These are phyloP conservation scores for Drosophila kikkawai DNA, from an alignment of 1,140 invertebrate species.

Conservation along the genomic window DNA sequence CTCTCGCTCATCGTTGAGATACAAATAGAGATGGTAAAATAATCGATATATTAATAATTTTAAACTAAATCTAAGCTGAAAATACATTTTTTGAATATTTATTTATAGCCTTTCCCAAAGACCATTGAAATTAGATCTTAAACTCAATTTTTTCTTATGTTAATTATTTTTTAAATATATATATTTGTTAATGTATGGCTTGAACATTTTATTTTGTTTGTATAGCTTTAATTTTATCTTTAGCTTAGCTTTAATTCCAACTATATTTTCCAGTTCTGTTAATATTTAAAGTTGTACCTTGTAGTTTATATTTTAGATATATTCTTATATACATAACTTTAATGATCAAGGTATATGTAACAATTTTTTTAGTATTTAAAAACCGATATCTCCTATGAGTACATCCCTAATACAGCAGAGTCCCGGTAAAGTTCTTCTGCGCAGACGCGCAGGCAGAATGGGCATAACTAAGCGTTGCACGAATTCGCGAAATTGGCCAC, in stretches of 20 bases:
- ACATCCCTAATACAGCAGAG: conserved; percentile 9
- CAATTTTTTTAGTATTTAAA: background rate
- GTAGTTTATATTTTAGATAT: background rate
- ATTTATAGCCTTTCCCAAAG: too few relatives aligned
- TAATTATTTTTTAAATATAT: too few relatives aligned
- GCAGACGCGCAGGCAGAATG: conserved; percentile 55
- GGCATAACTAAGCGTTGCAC: conserved; percentile 76
- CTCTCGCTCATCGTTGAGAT: background rate
- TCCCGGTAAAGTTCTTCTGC: conserved; percentile 34
- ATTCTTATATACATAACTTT: background rate
- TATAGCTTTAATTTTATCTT: too few relatives aligned
- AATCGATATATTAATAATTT: background rate
- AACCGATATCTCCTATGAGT: background rate
- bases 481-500: conserved; percentile 80
- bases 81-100: background rate
- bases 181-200: background rate
- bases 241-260: too few relatives aligned
- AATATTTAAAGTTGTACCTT: background rate
- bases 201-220: background rate
- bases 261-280: background rate
- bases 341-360: background rate
- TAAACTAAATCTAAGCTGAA: background rate
- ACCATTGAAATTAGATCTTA: background rate
- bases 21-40: conserved; percentile 13
- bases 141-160: background rate